Evolutionary conservation across 2,888 invertebrate species (phyloP).

Genomic region (Julus scandinavius): DNA sequence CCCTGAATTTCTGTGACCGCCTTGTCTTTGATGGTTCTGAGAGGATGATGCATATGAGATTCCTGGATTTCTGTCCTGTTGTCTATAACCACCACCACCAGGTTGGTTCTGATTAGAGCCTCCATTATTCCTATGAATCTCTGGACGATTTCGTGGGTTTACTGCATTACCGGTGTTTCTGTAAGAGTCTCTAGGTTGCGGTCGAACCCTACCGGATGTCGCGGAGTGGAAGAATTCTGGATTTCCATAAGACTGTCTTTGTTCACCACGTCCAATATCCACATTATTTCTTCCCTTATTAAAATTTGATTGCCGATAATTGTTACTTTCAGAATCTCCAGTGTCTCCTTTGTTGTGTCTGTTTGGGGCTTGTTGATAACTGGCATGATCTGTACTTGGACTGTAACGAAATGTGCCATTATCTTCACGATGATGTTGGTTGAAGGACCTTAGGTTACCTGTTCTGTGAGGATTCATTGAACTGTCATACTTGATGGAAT

Average conservation of each 20-base stretch:
- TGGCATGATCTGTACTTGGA: constrained; percentile 24
- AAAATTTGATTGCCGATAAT: not conserved
- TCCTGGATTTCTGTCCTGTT: too few relatives aligned
- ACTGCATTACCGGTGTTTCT: not conserved
- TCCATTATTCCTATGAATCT: too few relatives aligned
- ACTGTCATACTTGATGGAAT: not conserved
- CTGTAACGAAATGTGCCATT: not conserved
- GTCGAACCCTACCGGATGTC: not conserved
- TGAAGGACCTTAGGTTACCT: not conserved
- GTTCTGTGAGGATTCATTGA: not conserved
- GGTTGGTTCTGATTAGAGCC: too few relatives aligned
- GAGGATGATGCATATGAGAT: too few relatives aligned
- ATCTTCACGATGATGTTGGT: not conserved
- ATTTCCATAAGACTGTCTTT: not conserved
- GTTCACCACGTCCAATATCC: not conserved
- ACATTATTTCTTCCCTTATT: not conserved
- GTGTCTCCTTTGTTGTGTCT: not conserved
- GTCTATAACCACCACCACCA: too few relatives aligned
- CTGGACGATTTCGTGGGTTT: too few relatives aligned
- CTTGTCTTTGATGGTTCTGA: too few relatives aligned
- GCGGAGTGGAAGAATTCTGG: not conserved
- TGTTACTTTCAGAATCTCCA: not conserved
- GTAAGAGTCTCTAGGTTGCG: not conserved
- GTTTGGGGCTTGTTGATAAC: constrained; percentile 45
- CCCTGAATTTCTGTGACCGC: too few relatives aligned